phyloP scores from a whole-genome alignment of 92 coral and sea anemone genomes.

The Phenganax subtilis region DNA sequence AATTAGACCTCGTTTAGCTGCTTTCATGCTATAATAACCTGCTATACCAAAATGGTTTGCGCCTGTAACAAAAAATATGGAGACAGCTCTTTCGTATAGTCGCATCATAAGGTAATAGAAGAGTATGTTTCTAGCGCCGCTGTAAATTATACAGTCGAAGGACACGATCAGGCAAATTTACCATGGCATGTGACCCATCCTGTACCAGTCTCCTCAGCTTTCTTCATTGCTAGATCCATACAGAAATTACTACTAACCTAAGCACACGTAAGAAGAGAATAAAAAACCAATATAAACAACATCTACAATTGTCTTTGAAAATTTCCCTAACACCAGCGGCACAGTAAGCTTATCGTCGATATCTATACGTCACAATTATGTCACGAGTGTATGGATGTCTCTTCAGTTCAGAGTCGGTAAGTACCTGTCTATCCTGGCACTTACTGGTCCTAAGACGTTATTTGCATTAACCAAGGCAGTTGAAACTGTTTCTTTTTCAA shows the following conservation, averaged over 20 bases:
- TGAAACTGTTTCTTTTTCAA: slow-evolving; percentile 73
- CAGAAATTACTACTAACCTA: slow-evolving; percentile 94
- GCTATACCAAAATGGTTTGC: slow-evolving; percentile 99
- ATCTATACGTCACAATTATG: too few relatives aligned
- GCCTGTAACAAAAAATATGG: slow-evolving; percentile 44
- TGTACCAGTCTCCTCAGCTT: slow-evolving; percentile 83
- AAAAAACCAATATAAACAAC: not conserved
- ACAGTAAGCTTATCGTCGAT: too few relatives aligned
- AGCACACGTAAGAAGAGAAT: not conserved
- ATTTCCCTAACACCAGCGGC: too few relatives aligned
- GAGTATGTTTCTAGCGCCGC: not conserved
- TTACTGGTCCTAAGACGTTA: slow-evolving; percentile 91
- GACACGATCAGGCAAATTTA: slow-evolving; percentile 21
- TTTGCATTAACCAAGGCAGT: slow-evolving; percentile 91
- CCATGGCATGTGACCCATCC: slow-evolving; percentile 94
- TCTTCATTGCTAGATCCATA: slow-evolving; percentile 84
- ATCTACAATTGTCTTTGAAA: not conserved
- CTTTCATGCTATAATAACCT: slow-evolving; percentile 86
- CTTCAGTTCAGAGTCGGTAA: too few relatives aligned
- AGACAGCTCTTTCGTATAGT: not conserved
- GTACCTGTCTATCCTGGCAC: slow-evolving; percentile 25
- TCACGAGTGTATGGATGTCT: too few relatives aligned
- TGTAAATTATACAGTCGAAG: too few relatives aligned
- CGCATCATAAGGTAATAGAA: not conserved
- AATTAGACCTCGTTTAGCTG: slow-evolving; percentile 81